Conservation (phyloP, 2,888 invertebrate species). For the Crepidodera aurea region DNA sequence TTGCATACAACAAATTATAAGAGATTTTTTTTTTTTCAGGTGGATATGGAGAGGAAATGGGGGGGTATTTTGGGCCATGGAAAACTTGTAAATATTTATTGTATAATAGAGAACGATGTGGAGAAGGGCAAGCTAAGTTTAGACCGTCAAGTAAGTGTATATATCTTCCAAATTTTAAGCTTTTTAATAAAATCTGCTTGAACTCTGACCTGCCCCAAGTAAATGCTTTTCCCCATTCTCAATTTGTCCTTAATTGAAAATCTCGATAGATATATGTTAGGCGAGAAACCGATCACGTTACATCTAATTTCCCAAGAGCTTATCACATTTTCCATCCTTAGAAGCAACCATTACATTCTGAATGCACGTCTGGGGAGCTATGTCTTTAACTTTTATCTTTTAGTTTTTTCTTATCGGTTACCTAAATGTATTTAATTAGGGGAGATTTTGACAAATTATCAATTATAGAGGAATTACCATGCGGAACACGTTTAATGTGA, state of each 20-base stretch:
- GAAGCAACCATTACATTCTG: neutral
- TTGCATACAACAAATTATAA: no score
- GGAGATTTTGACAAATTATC: no score
- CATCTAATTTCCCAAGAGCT: constrained; percentile 34
- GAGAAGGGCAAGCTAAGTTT: constrained; percentile 77
- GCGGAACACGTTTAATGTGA: no score
- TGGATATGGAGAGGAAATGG: constrained; percentile 73
- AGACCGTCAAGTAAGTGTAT: constrained; percentile 79
- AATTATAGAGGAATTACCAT: no score
- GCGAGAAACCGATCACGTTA: constrained; percentile 20
- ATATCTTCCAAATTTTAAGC: no score
- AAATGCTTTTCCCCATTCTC: neutral
- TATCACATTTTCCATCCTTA: constrained; percentile 15
- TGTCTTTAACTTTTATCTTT: no score
- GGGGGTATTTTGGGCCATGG: constrained; percentile 90
- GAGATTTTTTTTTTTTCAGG: constrained; percentile 67
- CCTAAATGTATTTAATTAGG: no score
- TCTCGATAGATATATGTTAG: constrained; percentile 19
- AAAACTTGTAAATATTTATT: constrained; percentile 82
- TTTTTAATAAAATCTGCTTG: no score
- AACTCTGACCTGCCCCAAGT: no score
- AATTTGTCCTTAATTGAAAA: constrained; percentile 14
- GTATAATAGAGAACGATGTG: constrained; percentile 86
- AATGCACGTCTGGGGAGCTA: neutral
- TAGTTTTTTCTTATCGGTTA: no score